phyloP scores from a whole-genome alignment of 2,113 vertebrate species.

The Nipponia nippon region DNA sequence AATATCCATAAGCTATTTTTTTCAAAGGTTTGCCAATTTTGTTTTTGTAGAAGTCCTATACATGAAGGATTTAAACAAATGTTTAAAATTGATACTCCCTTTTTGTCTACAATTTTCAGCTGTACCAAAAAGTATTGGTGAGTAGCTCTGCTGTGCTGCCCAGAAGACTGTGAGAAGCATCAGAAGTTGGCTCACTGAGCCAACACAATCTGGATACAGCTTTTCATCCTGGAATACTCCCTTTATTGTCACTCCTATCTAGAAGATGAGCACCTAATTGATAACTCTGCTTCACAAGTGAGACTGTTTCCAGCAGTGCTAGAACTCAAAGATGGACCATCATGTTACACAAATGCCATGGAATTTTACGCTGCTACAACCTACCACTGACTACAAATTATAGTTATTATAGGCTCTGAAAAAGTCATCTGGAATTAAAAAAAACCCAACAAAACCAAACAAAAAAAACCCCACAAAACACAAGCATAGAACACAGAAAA shows the following conservation, averaged over 20 bases:
- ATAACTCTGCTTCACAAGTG: background rate
- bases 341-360: background rate
- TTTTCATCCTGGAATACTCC: background rate
- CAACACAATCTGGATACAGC: background rate
- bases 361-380: too few relatives aligned
- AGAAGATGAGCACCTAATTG: background rate
- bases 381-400: too few relatives aligned
- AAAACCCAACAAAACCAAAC: too few relatives aligned
- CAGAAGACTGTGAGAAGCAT: background rate
- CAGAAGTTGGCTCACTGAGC: background rate
- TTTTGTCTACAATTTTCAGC: background rate
- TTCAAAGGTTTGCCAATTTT: background rate
- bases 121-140: background rate
- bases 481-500: too few relatives aligned
- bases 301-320: background rate
- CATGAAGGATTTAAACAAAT: background rate
- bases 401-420: too few relatives aligned
- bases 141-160: background rate
- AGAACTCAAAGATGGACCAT: background rate
- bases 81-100: background rate
- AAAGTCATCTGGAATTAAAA: too few relatives aligned
- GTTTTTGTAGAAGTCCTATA: background rate
- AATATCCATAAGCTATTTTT: background rate
- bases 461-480: too few relatives aligned
- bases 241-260: background rate